Percentiles rank a stretch among this genome's conserved stretches.
Evolutionary conservation across 2,888 invertebrate species (phyloP).

Genomic region (Trichopoda pennipes): DNA sequence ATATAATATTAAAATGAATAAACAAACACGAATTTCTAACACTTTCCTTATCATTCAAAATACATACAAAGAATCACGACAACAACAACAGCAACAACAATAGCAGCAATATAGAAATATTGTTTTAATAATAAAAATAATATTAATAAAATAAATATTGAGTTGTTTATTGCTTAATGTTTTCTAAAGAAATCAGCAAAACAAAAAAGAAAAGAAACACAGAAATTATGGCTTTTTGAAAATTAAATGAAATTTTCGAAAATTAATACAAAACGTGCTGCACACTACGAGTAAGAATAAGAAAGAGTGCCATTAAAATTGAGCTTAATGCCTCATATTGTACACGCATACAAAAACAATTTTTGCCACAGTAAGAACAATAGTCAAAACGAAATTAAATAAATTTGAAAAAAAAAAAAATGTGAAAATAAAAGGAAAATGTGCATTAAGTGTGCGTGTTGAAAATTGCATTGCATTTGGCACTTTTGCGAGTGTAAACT

Average conservation of each 20-base stretch:
- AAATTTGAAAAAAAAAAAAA: too few species aligned
- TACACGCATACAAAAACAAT: constrained; percentile 25
- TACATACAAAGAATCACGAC: too few species aligned
- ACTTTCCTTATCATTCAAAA: constrained; percentile 60
- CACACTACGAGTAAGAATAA: constrained; percentile 3
- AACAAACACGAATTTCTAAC: constrained; percentile 51
- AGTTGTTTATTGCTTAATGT: constrained; percentile 30
- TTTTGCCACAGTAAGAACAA: constrained; percentile 31
- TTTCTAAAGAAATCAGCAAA: not conserved
- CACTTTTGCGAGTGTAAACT: constrained; percentile 67
- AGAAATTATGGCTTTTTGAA: constrained; percentile 49
- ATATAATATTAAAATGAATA: constrained; percentile 25
- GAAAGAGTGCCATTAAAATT: constrained; percentile 12
- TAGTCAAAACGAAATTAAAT: constrained; percentile 8
- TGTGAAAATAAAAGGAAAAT: constrained; percentile 30
- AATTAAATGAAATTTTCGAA: constrained; percentile 55
- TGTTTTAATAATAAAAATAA: constrained; percentile 18
- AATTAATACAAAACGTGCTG: constrained; percentile 49
- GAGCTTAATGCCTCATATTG: constrained; percentile 37
- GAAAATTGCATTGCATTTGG: constrained; percentile 68
- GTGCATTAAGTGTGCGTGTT: constrained; percentile 65
- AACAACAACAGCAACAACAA: not conserved
- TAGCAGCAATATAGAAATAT: not conserved
- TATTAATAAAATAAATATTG: not conserved
- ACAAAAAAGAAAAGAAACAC: not conserved